Evolutionary conservation across 2,888 invertebrate species (phyloP).

Genomic region (Lochmaea capreae): DNA sequence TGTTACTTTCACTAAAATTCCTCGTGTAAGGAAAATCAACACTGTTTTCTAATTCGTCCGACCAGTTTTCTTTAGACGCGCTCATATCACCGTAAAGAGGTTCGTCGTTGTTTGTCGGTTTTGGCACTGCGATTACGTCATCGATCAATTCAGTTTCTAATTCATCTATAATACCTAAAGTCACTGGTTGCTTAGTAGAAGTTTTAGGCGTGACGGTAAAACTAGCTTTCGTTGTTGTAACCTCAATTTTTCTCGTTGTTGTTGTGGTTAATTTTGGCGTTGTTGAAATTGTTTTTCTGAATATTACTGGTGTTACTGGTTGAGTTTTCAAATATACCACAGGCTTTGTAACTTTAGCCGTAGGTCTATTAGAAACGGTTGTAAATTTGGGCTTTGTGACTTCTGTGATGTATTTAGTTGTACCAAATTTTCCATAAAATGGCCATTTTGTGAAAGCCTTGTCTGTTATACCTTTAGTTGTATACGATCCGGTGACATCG

Average conservation of each 20-base stretch:
- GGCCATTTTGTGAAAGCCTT: too few relatives aligned
- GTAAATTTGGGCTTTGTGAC: not conserved
- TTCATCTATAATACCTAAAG: conserved; percentile 21
- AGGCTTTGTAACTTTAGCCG: conserved; percentile 10
- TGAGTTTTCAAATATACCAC: conserved; percentile 16
- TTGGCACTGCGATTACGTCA: conserved; percentile 32
- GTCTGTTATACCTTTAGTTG: too few relatives aligned
- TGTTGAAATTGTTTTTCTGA: conserved; percentile 35
- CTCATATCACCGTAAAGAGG: conserved; percentile 24
- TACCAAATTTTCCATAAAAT: not conserved
- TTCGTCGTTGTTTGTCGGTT: conserved; percentile 39
- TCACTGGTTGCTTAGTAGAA: not conserved
- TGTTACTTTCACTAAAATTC: conserved; percentile 40
- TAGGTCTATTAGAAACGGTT: not conserved
- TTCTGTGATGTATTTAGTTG: not conserved
- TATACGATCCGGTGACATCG: too few relatives aligned
- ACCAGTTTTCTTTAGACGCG: conserved; percentile 34
- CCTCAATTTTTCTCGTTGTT: conserved; percentile 28
- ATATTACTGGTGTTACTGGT: not conserved
- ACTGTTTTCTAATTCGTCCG: conserved; percentile 43
- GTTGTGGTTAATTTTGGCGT: conserved; percentile 38
- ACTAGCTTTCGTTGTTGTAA: not conserved
- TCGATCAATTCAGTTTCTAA: conserved; percentile 26
- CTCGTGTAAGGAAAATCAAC: conserved; percentile 27
- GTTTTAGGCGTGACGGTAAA: not conserved